Base-by-base conservation (phyloP, 2,797 vertebrate genomes). In the Molossus molossus region DNA sequence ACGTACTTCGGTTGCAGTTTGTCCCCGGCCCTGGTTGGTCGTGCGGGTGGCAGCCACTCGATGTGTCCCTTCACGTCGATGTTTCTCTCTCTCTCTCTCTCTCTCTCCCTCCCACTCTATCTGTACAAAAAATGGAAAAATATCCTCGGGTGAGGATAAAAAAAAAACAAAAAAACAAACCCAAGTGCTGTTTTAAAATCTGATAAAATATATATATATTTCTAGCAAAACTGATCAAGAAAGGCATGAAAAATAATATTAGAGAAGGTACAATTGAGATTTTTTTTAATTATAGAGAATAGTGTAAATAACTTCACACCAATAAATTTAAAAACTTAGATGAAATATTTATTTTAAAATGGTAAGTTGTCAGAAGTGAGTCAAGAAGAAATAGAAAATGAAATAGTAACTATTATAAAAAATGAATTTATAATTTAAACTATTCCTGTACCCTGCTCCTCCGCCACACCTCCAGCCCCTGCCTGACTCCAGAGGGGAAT, bases 141-240 rank as follows among this genome's bases (percentile, higher is more conserved):
- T n/a, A n/a, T n/a, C n/a, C n/a, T n/a, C n/a, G n/a, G n/a, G n/a
- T n/a, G n/a, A n/a, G n/a, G n/a, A n/a, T n/a, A n/a, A n/a, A n/a
- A n/a, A n/a, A n/a, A n/a, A n/a, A n/a, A n/a, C n/a, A n/a, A n/a
- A n/a, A n/a, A n/a, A n/a, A n/a, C n/a, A 91, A 86, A 70, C 8
- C 5, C 21, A 29, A 27, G 29, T 72, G 6, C n/a, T 45, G 40
- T 87, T 48, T 90, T 79, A n/a, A 70, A 82, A 75, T 84, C 23
- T 81, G 40, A 12, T 45, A 70, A 90, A 81, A 86, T 76, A 37
- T 58, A 33, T 58, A 33, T 33, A 5, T 82, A 65, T 93, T 93
- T 91, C 73, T 53, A 91, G 65, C 48, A 92, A 64, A 91, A 67
- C 53, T 70, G 21, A 81, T 94, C 37, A 48, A 60, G 37, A 88